A percentile compares a stretch with the other conserved stretches of the same genome.
Evolutionary conservation across 2,888 invertebrate genomes (phyloP).

Genomic region (Epinotia bilunana): DNA sequence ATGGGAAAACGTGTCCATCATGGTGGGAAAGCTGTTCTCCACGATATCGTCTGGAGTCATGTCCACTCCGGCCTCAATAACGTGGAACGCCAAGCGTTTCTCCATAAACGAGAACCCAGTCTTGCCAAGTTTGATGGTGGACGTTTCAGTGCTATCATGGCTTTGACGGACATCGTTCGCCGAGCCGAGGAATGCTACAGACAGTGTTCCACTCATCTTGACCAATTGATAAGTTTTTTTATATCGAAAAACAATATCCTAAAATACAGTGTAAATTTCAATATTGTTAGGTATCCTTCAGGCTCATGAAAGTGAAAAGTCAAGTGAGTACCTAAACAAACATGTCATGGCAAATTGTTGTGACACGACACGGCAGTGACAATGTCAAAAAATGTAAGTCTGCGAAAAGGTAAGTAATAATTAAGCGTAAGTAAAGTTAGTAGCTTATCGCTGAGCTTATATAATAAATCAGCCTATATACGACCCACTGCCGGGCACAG

Average conservation of each 20-base stretch:
- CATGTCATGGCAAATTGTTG: background rate
- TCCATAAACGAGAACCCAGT: slow-evolving; percentile 61
- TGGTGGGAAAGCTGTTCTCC: slow-evolving; percentile 61
- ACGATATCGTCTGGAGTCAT: slow-evolving; percentile 70
- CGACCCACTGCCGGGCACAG: too few relatives aligned
- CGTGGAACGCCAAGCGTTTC: slow-evolving; percentile 61
- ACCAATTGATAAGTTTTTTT: background rate
- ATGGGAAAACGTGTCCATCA: slow-evolving; percentile 68
- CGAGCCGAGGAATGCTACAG: slow-evolving; percentile 5
- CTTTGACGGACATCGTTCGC: background rate
- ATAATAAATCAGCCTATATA: too few relatives aligned
- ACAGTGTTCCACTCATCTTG: background rate
- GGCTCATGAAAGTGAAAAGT: background rate
- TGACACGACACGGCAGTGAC: background rate
- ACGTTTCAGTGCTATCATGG: slow-evolving; percentile 47
- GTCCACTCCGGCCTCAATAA: slow-evolving; percentile 61
- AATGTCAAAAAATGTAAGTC: background rate
- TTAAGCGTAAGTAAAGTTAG: too few relatives aligned
- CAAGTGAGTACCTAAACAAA: background rate
- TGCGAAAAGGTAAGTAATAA: background rate
- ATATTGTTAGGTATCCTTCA: background rate
- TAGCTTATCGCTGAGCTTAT: too few relatives aligned
- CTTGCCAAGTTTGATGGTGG: slow-evolving; percentile 53
- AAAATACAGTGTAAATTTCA: background rate
- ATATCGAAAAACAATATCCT: background rate